Percentiles rank a stretch among this genome's conserved stretches.
These are phyloP conservation scores for Phytoseiulus persimilis DNA, from an alignment of 2,888 invertebrate species.

Conservation along the genomic window DNA sequence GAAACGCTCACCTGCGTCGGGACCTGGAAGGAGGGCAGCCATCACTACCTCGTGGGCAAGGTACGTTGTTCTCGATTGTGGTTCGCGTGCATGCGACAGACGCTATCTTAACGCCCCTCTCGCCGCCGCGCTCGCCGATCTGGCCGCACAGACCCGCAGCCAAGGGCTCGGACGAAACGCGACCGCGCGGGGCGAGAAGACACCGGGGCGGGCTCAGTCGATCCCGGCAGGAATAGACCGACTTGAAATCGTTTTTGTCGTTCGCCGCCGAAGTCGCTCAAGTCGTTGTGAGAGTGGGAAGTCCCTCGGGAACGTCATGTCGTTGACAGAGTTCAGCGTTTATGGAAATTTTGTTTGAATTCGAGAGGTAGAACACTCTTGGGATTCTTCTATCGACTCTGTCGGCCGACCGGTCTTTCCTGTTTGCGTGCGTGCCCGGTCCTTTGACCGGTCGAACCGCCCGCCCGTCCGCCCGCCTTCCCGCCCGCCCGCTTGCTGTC, in stretches of 20 bases:
- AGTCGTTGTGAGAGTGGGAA: not conserved
- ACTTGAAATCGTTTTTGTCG: not conserved
- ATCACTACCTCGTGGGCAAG: constrained; percentile 35
- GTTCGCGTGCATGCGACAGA: too few relatives aligned
- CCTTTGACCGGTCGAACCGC: not conserved
- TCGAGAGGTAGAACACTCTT: not conserved
- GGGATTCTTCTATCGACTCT: not conserved
- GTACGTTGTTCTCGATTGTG: not conserved
- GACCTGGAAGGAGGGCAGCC: constrained; percentile 37
- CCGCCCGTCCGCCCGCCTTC: too few relatives aligned
- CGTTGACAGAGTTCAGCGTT: constrained; percentile 5
- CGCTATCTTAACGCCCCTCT: too few relatives aligned
- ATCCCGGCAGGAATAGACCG: not conserved
- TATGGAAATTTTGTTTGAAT: not conserved
- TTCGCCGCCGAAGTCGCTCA: not conserved
- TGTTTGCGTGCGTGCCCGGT: not conserved
- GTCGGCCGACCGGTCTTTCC: not conserved
- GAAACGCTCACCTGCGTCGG: constrained; percentile 35
- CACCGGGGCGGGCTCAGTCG: too few relatives aligned
- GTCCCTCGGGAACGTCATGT: not conserved
- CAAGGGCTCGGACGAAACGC: too few relatives aligned
- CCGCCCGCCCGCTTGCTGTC: too few relatives aligned
- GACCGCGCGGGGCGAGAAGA: too few relatives aligned
- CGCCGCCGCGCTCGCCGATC: too few relatives aligned
- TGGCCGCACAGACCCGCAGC: too few relatives aligned